These are phyloP conservation scores for Bambusicola thoracicus DNA, from an alignment of 2,113 vertebrate species.

Conservation along the genomic window DNA sequence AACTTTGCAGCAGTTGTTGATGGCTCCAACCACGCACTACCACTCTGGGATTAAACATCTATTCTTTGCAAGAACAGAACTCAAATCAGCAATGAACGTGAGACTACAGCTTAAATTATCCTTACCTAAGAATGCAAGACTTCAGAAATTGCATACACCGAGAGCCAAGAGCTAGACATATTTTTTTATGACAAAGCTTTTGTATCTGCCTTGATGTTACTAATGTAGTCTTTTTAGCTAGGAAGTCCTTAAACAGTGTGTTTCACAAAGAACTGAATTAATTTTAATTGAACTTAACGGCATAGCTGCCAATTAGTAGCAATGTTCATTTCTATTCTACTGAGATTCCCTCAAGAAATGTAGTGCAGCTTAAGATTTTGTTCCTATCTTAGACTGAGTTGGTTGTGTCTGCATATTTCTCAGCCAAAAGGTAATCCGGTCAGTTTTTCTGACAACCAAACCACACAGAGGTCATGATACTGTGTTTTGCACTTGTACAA, in stretches of 20 bases:
- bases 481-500: background rate
- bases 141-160: background rate
- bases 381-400: background rate
- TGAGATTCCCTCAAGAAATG: background rate
- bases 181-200: slow-evolving; percentile 6
- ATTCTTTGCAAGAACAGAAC: background rate
- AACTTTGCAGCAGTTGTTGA: background rate
- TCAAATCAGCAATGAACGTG: background rate
- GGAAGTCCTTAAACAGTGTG: background rate
- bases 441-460: background rate
- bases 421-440: background rate
- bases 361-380: background rate
- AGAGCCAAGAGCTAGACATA: background rate
- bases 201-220: background rate
- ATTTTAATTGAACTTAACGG: background rate
- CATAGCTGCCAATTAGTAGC: background rate
- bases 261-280: background rate
- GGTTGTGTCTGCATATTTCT: background rate
- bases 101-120: background rate
- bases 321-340: background rate
- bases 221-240: background rate
- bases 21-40: background rate
- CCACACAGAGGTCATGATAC: background rate
- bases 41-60: background rate
- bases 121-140: background rate